phyloP scores from a whole-genome alignment of 2,113 vertebrate genomes.

The Ailurus styani region DNA sequence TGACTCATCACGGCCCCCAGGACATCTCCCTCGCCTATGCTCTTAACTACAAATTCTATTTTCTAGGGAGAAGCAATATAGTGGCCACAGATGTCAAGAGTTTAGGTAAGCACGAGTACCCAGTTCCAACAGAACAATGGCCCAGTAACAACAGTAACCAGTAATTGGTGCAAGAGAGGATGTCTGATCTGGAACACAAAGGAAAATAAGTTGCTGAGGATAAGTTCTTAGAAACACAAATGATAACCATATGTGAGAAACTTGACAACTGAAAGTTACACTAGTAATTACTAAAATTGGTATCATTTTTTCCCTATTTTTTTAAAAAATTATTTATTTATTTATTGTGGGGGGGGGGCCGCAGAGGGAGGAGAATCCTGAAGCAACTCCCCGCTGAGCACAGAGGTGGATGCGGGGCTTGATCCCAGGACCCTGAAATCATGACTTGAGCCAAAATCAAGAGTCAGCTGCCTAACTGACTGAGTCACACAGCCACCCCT shows the following conservation, averaged over 20 bases:
- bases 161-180: rapidly evolving
- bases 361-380: too few species aligned
- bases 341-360: too few species aligned
- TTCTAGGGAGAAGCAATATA: neutral
- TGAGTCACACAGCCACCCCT: neutral
- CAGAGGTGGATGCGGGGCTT: too few species aligned
- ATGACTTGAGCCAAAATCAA: neutral
- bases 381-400: too few species aligned
- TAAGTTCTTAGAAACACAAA: neutral
- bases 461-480: neutral
- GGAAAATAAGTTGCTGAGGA: neutral
- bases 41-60: neutral
- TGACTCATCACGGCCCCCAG: neutral
- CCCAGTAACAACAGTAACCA: neutral
- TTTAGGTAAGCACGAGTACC: neutral
- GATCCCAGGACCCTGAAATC: neutral
- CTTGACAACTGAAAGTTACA: neutral
- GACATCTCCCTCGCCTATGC: neutral
- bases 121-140: neutral
- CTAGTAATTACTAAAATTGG: neutral
- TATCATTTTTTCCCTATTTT: neutral
- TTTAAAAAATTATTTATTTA: too few species aligned
- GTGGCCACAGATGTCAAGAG: neutral
- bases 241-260: neutral
- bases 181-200: neutral